Evolutionary conservation across 2,888 invertebrate species (phyloP), one percentile per base, ranked within the genome.

Genomic region (Lasiommata megera): DNA sequence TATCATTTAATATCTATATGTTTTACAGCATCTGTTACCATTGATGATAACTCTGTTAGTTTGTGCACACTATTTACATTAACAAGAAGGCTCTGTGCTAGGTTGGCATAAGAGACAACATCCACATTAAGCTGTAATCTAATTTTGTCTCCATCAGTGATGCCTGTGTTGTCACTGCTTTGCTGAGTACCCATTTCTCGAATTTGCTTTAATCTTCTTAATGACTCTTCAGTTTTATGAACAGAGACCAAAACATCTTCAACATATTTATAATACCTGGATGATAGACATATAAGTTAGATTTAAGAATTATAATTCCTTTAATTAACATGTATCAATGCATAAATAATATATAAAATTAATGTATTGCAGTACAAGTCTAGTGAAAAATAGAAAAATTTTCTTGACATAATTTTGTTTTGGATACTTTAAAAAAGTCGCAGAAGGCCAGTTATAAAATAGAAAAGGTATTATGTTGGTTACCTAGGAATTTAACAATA

Each of bases 91-190:
- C 88, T 84, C 56, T 90, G 85, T 29, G 94, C 91, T 74, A 94
- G 93, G 65, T 92, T 87, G 12, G 93, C 93, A 81, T 96, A 98
- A 64, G 93, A 92, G 41, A 93, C 92, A 0, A 98, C 96, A 85
- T 99, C 99, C 16, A 97, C 93, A 67, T 95, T 94, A 31, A 99
- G 92, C 79, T 99, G 99, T 58, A 96, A 92, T 43, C 98, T 92
- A 75, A 99, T 99, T 88, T 99, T 99, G 77, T 97, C 97, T 77
- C 98, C 98, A 76, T 99, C 99, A 23, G 94, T 94, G 64, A 94
- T 87, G n/a, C 93, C 93, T 44, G 91, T 92, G 63, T 77, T 87
- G 62, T 93, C 94, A 57, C 78, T 86, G 55, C 82, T 83, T 78
- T 81, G 84, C 28, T 77, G 78, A 59, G 80, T 73, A 46, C 77